Evolutionary conservation across 2,888 invertebrate species (phyloP).

Genomic region (Psylliodes chrysocephalus): DNA sequence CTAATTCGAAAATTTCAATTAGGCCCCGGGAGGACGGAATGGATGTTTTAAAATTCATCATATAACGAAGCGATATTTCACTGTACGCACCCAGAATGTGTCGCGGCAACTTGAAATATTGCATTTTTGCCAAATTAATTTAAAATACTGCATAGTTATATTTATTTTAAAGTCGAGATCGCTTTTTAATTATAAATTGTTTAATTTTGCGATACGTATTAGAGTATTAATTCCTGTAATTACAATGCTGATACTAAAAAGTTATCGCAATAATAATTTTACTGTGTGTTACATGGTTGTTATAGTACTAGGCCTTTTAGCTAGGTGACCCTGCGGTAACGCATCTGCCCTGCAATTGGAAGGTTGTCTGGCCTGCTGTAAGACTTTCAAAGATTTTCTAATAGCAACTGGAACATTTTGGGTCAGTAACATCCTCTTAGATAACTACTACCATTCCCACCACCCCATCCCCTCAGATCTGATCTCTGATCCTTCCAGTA

Average conservation of each 20-base stretch:
- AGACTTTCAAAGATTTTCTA: no score
- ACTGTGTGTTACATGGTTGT: no score
- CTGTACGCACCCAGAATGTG: slow-evolving; percentile 22
- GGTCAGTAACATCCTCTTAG: no score
- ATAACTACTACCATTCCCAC: no score
- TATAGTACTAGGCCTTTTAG: not conserved
- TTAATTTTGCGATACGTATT: slow-evolving; percentile 20
- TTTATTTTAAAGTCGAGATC: slow-evolving; percentile 18
- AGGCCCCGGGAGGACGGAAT: slow-evolving; percentile 1
- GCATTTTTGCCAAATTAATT: slow-evolving; percentile 25
- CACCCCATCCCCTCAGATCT: no score
- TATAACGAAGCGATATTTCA: slow-evolving; percentile 21
- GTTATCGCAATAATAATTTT: not conserved
- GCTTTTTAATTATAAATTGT: slow-evolving; percentile 23
- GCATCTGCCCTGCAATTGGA: no score
- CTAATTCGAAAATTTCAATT: not conserved
- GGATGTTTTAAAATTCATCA: slow-evolving; percentile 18
- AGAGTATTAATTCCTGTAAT: slow-evolving; percentile 17
- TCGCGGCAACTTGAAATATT: slow-evolving; percentile 20
- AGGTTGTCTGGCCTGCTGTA: no score
- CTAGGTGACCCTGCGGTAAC: no score
- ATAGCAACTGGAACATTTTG: no score
- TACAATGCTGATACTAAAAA: not conserved
- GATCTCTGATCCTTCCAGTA: no score
- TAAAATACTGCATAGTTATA: slow-evolving; percentile 20